phyloP scores from a whole-genome alignment of 2,113 vertebrate genomes.

The Oenanthe oenanthe region DNA sequence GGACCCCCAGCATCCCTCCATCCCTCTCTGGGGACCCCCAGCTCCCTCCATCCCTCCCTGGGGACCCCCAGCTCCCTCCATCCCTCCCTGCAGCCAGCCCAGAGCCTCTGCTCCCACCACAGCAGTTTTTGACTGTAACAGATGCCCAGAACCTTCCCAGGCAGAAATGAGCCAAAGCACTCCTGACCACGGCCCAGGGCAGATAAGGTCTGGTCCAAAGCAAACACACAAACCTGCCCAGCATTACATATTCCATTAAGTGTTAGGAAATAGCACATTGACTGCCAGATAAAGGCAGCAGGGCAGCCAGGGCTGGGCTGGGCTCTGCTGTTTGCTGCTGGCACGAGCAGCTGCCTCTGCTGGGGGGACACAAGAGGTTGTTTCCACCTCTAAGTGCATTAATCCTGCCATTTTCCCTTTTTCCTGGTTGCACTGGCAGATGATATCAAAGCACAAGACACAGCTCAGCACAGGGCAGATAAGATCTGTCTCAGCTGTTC shows the following conservation, averaged over 20 bases:
- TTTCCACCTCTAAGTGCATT: neutral
- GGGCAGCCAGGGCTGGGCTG: neutral
- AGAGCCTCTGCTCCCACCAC: neutral
- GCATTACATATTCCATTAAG: conserved; percentile 10
- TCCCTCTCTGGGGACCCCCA: neutral
- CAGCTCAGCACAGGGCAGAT: neutral
- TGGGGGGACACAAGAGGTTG: neutral
- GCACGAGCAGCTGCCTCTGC: neutral
- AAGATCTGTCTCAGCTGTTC: neutral
- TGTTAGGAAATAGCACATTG: conserved; percentile 21
- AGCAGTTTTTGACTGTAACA: neutral
- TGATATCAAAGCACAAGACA: neutral
- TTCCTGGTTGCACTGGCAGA: neutral
- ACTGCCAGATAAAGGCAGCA: conserved; percentile 9
- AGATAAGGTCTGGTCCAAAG: conserved; percentile 53
- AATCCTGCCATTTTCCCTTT: neutral
- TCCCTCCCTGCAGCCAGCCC: neutral
- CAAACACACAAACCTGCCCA: conserved; percentile 24
- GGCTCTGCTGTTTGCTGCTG: neutral
- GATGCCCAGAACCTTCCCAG: neutral
- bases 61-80: neutral
- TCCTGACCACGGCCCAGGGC: neutral
- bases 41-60: neutral
- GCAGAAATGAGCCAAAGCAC: conserved; percentile 10
- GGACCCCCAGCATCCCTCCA: neutral